phyloP scores from a whole-genome alignment of 2,888 invertebrate genomes.

The Protophormia terraenovae region DNA sequence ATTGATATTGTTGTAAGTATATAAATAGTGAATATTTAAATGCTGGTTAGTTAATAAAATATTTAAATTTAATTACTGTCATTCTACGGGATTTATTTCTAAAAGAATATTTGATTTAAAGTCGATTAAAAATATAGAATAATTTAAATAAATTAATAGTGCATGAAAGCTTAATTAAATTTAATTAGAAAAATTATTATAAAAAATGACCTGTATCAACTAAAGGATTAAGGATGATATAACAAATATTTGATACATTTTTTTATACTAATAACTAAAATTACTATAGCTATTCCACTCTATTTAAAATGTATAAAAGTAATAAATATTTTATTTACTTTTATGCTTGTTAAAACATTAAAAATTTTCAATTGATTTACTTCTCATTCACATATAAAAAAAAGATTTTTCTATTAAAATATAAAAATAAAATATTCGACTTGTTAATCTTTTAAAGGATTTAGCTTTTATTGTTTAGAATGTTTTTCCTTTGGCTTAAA shows the following conservation, averaged over 20 bases:
- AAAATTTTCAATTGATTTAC: neutral
- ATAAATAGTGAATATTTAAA: neutral
- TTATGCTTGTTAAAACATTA: neutral
- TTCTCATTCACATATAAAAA: neutral
- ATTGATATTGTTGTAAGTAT: neutral
- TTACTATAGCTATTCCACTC: too few species aligned
- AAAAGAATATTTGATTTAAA: neutral
- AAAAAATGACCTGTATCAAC: too few species aligned
- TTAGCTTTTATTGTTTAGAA: neutral
- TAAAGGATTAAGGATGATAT: too few species aligned
- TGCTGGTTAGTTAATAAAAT: neutral
- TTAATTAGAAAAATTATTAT: too few species aligned
- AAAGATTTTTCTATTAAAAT: neutral
- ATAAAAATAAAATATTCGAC: neutral
- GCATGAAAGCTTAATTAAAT: neutral
- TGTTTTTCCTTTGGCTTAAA: neutral
- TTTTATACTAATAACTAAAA: too few species aligned
- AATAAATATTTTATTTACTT: neutral
- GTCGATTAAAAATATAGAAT: neutral
- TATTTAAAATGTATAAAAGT: neutral
- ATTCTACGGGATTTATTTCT: neutral
- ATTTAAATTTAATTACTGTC: conserved; percentile 9
- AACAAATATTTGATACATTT: too few species aligned
- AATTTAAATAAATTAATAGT: neutral
- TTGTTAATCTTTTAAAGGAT: neutral